These are phyloP conservation scores for Spongilla lacustris DNA, from an alignment of 37 sponge, comb jelly and placozoan species.

Conservation along the genomic window DNA sequence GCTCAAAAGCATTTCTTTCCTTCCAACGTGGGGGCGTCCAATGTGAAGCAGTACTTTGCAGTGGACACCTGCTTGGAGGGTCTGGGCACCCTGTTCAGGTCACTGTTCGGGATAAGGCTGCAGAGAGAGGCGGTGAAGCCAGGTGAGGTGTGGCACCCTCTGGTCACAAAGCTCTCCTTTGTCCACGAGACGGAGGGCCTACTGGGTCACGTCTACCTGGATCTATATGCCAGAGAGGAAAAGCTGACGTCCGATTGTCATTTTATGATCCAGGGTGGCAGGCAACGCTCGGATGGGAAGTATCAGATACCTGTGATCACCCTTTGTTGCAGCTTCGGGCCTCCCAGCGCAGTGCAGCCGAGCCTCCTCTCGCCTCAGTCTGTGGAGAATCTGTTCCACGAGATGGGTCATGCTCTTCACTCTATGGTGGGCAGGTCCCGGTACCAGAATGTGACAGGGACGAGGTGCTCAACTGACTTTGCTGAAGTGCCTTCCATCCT, in stretches of 20 bases:
- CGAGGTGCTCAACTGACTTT: constrained; percentile 91
- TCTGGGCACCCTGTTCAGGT: constrained; percentile 49
- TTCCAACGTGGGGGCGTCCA: neutral
- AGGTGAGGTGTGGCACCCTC: constrained; percentile 75
- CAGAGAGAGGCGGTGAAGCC: constrained; percentile 13
- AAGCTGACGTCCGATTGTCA: constrained; percentile 79
- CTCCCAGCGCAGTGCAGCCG: neutral
- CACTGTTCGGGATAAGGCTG: constrained; percentile 66
- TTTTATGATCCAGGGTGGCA: constrained; percentile 83
- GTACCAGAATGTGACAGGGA: constrained; percentile 96
- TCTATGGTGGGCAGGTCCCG: constrained; percentile 82
- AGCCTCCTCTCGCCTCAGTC: constrained; percentile 58
- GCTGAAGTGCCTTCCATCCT: constrained; percentile 95
- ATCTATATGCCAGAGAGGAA: constrained; percentile 52
- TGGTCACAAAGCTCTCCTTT: constrained; percentile 74
- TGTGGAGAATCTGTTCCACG: constrained; percentile 91
- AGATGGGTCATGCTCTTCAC: constrained; percentile 97
- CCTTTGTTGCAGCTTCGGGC: constrained; percentile 63
- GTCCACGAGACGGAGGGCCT: constrained; percentile 53
- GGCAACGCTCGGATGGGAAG: constrained; percentile 8
- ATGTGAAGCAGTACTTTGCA: constrained; percentile 43
- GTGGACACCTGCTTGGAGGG: constrained; percentile 73
- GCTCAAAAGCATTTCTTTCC: constrained; percentile 19
- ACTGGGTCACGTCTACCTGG: constrained; percentile 76
- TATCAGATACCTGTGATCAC: constrained; percentile 88